Evolutionary conservation across 1,140 invertebrate genomes (phyloP).

Genomic region (Orchesella cincta): DNA sequence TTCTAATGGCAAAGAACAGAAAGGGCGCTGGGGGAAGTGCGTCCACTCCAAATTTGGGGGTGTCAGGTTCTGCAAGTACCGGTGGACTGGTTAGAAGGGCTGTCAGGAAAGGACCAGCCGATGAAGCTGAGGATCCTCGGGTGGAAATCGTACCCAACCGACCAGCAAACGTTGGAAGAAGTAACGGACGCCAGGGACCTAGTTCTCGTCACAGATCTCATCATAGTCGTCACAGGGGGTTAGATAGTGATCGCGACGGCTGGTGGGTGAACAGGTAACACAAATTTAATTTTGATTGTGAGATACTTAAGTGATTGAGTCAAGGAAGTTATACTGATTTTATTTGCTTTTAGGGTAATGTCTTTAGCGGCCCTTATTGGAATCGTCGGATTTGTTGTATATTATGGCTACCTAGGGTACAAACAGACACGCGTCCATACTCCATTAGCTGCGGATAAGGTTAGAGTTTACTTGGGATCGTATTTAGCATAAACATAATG

Average conservation of each 20-base stretch:
- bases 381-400: constrained; percentile 56
- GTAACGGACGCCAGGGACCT: background rate
- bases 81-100: too few species aligned
- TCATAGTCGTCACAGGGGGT: background rate
- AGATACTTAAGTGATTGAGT: background rate
- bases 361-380: constrained; percentile 39
- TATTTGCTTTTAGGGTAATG: background rate
- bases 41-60: too few species aligned
- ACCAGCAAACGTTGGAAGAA: background rate
- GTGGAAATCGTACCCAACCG: background rate
- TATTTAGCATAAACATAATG: background rate
- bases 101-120: too few species aligned
- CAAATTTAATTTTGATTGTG: background rate
- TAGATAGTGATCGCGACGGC: background rate
- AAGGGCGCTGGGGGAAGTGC: too few species aligned
- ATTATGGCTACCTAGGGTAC: constrained; percentile 77
- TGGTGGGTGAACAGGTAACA: constrained; percentile 20
- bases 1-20: too few species aligned
- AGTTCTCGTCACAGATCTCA: constrained; percentile 2
- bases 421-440: constrained; percentile 85
- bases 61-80: too few species aligned
- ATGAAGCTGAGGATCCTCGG: too few species aligned
- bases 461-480: constrained; percentile 55
- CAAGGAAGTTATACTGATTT: background rate
- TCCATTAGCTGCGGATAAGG: constrained; percentile 74